Evolutionary conservation across 1,140 invertebrate species (phyloP).

Genomic region (Cyclargus thomasi): DNA sequence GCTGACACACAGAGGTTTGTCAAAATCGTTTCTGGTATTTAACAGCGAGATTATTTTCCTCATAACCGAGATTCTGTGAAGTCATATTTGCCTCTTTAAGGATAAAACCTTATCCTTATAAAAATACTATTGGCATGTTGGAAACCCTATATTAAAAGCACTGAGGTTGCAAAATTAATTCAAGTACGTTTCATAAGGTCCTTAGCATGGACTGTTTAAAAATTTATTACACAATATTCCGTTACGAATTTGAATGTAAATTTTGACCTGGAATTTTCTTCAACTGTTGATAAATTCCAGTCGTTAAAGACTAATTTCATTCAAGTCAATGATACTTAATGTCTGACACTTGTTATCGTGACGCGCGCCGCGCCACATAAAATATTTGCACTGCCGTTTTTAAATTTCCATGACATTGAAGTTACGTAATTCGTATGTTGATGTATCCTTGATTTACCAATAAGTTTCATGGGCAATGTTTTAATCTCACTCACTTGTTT

Average conservation of each 20-base stretch:
- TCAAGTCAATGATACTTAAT: conserved; percentile 1
- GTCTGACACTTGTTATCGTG: background rate
- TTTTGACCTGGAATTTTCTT: conserved; percentile 2
- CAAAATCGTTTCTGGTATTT: background rate
- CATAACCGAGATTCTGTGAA: background rate
- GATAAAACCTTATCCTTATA: background rate
- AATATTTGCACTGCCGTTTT: background rate
- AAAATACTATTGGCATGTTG: background rate
- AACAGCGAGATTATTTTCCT: background rate
- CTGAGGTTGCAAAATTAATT: too few species aligned
- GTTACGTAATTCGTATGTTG: background rate
- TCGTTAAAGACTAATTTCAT: too few species aligned
- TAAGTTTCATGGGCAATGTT: too few species aligned
- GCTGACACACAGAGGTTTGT: background rate
- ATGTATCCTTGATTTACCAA: background rate
- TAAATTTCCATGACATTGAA: background rate
- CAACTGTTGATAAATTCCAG: background rate
- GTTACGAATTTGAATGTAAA: background rate
- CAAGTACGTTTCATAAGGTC: too few species aligned
- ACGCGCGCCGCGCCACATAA: background rate
- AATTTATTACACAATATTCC: background rate
- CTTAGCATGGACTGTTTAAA: background rate
- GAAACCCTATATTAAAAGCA: too few species aligned
- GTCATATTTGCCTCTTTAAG: background rate
- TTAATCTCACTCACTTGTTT: background rate